Evolutionary conservation across 1,140 invertebrate genomes (phyloP).

Genomic region (Eupeodes corollae): DNA sequence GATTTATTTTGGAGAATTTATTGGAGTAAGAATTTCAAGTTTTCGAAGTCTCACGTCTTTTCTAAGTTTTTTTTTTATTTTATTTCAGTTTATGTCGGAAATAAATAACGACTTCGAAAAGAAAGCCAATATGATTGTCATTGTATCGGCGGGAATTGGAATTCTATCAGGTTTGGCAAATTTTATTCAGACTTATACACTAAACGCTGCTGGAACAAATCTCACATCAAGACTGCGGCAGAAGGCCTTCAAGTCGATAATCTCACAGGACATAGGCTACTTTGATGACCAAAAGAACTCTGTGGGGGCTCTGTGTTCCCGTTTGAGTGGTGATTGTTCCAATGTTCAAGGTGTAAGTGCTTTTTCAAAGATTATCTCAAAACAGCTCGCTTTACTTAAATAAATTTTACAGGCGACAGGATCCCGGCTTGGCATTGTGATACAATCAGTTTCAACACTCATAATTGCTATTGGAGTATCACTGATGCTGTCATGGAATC

Average conservation of each 20-base stretch:
- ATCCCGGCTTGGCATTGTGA: constrained; percentile 60
- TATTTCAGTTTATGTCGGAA: constrained; percentile 57
- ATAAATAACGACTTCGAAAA: constrained; percentile 44
- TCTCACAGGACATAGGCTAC: constrained; percentile 70
- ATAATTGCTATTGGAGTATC: constrained; percentile 57
- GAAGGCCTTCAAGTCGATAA: constrained; percentile 49
- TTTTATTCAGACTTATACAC: constrained; percentile 61
- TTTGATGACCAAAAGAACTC: constrained; percentile 66
- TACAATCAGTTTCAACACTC: constrained; percentile 69
- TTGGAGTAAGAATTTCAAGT: constrained; percentile 52
- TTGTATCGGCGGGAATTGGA: constrained; percentile 56
- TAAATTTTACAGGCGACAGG: constrained; percentile 60
- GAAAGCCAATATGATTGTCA: constrained; percentile 47
- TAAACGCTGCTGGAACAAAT: constrained; percentile 65
- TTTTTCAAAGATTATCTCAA: constrained; percentile 5
- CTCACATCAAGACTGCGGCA: constrained; percentile 60
- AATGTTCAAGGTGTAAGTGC: constrained; percentile 60
- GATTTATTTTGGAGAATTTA: constrained; percentile 48
- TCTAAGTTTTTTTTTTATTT: constrained; percentile 73
- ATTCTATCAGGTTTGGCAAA: constrained; percentile 56
- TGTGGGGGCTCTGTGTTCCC: constrained; percentile 64
- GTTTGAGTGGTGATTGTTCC: constrained; percentile 65
- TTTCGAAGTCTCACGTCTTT: constrained; percentile 65
- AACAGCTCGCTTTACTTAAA: no score
- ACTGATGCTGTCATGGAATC: constrained; percentile 67